A percentile compares a stretch with the other conserved stretches of the same genome.
phyloP scores from a whole-genome alignment of 2,113 vertebrate species.

The Hyperopisus bebe region DNA sequence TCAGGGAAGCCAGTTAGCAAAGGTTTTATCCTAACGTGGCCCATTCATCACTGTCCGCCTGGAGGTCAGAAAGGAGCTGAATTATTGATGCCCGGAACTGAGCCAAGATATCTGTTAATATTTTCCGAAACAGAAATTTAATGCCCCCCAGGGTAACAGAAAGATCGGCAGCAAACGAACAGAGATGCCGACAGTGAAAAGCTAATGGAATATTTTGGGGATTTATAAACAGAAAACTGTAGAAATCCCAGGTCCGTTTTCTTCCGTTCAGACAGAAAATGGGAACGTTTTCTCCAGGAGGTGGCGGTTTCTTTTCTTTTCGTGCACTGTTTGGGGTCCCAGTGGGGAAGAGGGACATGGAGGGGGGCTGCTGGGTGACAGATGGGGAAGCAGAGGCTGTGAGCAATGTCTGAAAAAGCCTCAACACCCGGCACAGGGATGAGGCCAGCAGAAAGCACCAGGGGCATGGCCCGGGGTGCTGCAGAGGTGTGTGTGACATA shows the following conservation, averaged over 20 bases:
- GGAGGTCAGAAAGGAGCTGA: conserved; percentile 28
- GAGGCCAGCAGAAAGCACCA: background rate
- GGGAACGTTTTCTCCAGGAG: background rate
- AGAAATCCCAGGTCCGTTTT: background rate
- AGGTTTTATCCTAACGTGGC: conserved; percentile 29
- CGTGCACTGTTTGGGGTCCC: background rate
- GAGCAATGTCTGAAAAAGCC: background rate
- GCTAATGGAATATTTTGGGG: conserved; percentile 12
- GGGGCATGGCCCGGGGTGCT: background rate
- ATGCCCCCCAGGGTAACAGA: conserved; percentile 29
- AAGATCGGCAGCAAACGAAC: conserved; percentile 14
- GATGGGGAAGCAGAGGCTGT: background rate
- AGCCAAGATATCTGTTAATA: conserved; percentile 50
- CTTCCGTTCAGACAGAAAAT: background rate
- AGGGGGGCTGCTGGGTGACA: background rate
- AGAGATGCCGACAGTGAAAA: conserved; percentile 20
- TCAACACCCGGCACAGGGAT: background rate
- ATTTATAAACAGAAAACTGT: background rate
- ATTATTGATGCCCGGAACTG: conserved; percentile 43
- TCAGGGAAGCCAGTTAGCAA: conserved; percentile 38
- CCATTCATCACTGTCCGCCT: conserved; percentile 32
- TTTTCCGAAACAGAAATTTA: conserved; percentile 36
- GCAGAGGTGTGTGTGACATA: conserved; percentile 20
- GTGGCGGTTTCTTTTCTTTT: background rate
- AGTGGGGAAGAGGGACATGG: background rate